Conservation (phyloP, 2,113 vertebrate species). For the Platysteira castanea region DNA sequence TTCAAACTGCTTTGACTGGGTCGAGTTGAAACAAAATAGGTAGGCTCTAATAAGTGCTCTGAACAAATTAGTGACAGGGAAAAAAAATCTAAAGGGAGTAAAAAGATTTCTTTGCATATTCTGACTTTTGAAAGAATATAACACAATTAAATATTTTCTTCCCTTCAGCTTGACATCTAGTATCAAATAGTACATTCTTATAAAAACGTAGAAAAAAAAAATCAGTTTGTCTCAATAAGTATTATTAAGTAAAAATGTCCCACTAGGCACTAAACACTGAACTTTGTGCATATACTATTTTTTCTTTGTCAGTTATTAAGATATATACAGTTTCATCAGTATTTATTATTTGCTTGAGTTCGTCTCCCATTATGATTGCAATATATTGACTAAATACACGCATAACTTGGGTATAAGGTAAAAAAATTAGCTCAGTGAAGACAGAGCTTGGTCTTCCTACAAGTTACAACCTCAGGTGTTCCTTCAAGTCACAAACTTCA, state of each 20-base stretch:
- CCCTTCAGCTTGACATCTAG: background rate
- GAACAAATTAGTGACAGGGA: constrained; percentile 49
- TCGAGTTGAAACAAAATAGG: constrained; percentile 75
- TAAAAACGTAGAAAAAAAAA: background rate
- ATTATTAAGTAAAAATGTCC: background rate
- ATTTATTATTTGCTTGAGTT: background rate
- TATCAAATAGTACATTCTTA: background rate
- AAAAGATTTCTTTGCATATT: constrained; percentile 36
- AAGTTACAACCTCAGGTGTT: background rate
- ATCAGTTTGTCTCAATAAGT: background rate
- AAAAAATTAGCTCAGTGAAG: background rate
- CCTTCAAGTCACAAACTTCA: background rate
- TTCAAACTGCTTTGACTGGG: constrained; percentile 69
- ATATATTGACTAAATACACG: background rate
- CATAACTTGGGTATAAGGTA: background rate
- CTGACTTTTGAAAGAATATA: constrained; percentile 29
- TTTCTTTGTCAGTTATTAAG: background rate
- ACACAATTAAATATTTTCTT: background rate
- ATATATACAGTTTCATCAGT: background rate
- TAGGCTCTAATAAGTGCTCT: constrained; percentile 60
- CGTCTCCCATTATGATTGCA: background rate
- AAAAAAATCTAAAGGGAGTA: background rate
- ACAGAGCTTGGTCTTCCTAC: background rate
- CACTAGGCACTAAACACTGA: background rate
- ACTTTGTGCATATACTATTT: background rate